phyloP scores from a whole-genome alignment of 2,888 invertebrate genomes.

The Leptopilina myrica region DNA sequence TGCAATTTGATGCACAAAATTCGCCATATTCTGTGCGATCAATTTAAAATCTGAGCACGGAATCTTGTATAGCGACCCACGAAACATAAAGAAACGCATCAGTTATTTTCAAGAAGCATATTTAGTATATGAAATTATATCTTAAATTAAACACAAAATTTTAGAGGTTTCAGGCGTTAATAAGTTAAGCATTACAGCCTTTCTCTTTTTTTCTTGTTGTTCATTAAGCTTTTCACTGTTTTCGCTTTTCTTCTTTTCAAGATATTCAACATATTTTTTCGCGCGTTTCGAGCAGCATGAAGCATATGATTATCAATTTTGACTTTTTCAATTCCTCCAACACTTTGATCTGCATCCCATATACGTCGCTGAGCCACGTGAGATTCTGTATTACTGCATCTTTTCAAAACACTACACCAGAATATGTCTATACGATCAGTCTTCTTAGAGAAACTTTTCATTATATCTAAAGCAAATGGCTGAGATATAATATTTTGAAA shows the following conservation, averaged over 20 bases:
- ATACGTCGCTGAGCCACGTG: constrained; percentile 40
- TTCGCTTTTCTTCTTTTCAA: not conserved
- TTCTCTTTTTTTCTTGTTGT: constrained; percentile 31
- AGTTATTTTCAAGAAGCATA: too few species aligned
- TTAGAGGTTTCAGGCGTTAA: too few species aligned
- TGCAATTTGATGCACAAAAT: too few species aligned
- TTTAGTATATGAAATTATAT: too few species aligned
- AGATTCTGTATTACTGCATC: constrained; percentile 37
- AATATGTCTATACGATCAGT: not conserved
- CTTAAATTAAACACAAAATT: too few species aligned
- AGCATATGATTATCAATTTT: not conserved
- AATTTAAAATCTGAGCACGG: too few species aligned
- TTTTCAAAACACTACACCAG: not conserved
- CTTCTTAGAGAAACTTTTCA: constrained; percentile 4
- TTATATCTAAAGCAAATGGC: not conserved
- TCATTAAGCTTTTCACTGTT: not conserved
- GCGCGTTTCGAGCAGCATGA: constrained; percentile 12
- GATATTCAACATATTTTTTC: not conserved
- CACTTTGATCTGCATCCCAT: constrained; percentile 47
- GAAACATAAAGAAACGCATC: too few species aligned
- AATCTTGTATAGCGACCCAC: too few species aligned
- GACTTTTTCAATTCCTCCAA: constrained; percentile 31
- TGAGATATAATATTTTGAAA: constrained; percentile 14
- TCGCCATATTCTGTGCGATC: too few species aligned
- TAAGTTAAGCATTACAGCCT: not conserved